These are phyloP conservation scores for Philotrypesis tridentata DNA, from an alignment of 1,140 invertebrate genomes.

Conservation along the genomic window DNA sequence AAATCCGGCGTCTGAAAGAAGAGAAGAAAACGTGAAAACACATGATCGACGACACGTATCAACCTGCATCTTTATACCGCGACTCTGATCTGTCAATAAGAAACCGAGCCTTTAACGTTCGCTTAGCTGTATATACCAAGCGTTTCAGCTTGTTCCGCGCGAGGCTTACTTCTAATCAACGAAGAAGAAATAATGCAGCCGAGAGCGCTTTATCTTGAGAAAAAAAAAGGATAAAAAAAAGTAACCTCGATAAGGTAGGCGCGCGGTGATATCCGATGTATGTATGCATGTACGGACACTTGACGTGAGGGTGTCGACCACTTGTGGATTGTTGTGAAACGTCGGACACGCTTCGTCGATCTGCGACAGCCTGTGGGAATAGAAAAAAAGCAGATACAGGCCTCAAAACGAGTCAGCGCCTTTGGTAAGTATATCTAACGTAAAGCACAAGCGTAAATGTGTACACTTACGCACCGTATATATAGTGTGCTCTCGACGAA, in stretches of 20 bases:
- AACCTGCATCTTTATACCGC: too few relatives aligned
- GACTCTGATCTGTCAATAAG: background rate
- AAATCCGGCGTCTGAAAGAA: slow-evolving; percentile 39
- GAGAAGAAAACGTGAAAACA: slow-evolving; percentile 46
- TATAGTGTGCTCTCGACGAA: background rate
- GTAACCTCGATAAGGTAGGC: background rate
- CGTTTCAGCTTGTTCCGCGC: too few relatives aligned
- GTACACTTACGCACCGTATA: too few relatives aligned
- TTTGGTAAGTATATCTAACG: too few relatives aligned
- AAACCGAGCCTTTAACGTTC: background rate
- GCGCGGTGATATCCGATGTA: background rate
- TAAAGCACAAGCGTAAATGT: too few relatives aligned
- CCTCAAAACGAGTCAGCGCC: background rate
- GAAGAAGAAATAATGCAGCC: background rate
- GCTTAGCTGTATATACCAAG: too few relatives aligned
- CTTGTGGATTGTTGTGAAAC: slow-evolving; percentile 62
- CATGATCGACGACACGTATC: background rate
- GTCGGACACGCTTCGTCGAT: background rate
- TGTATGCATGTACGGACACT: slow-evolving; percentile 30
- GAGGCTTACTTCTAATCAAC: too few relatives aligned
- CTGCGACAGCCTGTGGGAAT: background rate
- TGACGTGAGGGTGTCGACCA: slow-evolving; percentile 65
- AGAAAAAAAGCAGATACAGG: background rate
- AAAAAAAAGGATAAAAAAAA: background rate
- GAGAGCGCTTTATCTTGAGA: background rate